These are phyloP conservation scores for Alcedo atthis DNA, from an alignment of 2,797 vertebrate species.

Conservation along the genomic window DNA sequence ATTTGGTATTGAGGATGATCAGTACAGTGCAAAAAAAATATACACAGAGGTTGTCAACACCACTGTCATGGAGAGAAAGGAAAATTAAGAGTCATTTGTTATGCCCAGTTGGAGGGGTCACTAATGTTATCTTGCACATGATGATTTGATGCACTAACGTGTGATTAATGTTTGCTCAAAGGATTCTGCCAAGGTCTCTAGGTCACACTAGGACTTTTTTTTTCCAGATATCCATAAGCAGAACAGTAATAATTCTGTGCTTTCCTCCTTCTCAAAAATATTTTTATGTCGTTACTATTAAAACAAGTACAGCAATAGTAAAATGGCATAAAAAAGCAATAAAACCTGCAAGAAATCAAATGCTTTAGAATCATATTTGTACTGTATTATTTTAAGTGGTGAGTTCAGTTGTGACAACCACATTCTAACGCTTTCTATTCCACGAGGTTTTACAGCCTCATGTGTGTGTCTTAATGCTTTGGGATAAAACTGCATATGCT, in stretches of 20 bases:
- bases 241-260: conserved; percentile 42
- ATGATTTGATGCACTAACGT: conserved; percentile 60
- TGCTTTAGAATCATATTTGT: background rate
- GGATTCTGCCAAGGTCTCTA: conserved; percentile 61
- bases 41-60: conserved; percentile 46
- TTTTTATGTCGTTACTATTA: background rate
- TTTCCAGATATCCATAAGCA: conserved; percentile 11
- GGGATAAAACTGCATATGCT: background rate
- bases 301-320: background rate
- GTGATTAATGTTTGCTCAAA: conserved; percentile 71
- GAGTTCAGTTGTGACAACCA: background rate
- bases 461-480: background rate
- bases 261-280: background rate
- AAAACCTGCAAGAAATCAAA: background rate
- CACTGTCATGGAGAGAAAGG: conserved; percentile 58
- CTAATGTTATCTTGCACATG: conserved; percentile 54
- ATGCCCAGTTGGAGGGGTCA: conserved; percentile 61
- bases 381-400: background rate
- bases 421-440: background rate
- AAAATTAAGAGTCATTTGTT: conserved; percentile 59
- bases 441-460: background rate
- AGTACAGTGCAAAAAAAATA: conserved; percentile 46
- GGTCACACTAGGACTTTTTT: conserved; percentile 45
- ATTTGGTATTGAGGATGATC: conserved; percentile 1
- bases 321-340: background rate